phyloP scores from a whole-genome alignment of 2,113 vertebrate species.

The Oncorhynchus tshawytscha region DNA sequence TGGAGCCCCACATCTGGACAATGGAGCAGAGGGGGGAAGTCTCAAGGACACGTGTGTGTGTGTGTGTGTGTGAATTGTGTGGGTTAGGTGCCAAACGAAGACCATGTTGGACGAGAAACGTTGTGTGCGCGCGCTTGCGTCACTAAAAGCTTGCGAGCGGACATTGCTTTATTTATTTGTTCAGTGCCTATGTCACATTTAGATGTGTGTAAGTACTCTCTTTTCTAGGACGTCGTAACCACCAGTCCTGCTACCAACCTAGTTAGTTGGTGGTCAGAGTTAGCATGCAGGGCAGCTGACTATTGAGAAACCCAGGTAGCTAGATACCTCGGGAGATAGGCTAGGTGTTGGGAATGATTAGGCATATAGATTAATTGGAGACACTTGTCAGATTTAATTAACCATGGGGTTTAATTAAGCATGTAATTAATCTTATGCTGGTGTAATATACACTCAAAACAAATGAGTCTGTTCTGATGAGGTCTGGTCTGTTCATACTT shows the following conservation, averaged over 20 bases:
- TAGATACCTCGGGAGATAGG: slow-evolving; percentile 69
- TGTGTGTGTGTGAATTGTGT: neutral
- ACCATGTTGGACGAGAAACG: slow-evolving; percentile 53
- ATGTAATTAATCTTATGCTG: slow-evolving; percentile 80
- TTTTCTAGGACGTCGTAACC: neutral
- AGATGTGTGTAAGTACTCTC: slow-evolving; percentile 30
- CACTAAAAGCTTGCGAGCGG: slow-evolving; percentile 6
- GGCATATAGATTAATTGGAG: slow-evolving; percentile 79
- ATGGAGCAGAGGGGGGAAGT: slow-evolving; percentile 38
- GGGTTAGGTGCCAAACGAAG: slow-evolving; percentile 9
- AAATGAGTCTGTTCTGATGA: slow-evolving; percentile 67
- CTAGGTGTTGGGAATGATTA: slow-evolving; percentile 71
- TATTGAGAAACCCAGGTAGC: slow-evolving; percentile 68
- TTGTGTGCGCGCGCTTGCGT: neutral
- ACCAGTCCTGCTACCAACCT: neutral
- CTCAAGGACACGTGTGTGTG: neutral
- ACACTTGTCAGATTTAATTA: slow-evolving; percentile 80
- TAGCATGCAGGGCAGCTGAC: slow-evolving; percentile 54
- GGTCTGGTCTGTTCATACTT: slow-evolving; percentile 60
- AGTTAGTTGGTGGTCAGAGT: slow-evolving; percentile 16
- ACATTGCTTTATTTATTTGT: too few relatives aligned
- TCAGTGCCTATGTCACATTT: too few relatives aligned
- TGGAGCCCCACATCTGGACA: neutral
- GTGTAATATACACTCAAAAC: slow-evolving; percentile 54
- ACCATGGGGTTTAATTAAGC: slow-evolving; percentile 78